Percentiles rank a stretch among this genome's conserved stretches.
These are phyloP conservation scores for Myripristis jacobus DNA, from an alignment of 2,797 vertebrate species.

Conservation along the genomic window DNA sequence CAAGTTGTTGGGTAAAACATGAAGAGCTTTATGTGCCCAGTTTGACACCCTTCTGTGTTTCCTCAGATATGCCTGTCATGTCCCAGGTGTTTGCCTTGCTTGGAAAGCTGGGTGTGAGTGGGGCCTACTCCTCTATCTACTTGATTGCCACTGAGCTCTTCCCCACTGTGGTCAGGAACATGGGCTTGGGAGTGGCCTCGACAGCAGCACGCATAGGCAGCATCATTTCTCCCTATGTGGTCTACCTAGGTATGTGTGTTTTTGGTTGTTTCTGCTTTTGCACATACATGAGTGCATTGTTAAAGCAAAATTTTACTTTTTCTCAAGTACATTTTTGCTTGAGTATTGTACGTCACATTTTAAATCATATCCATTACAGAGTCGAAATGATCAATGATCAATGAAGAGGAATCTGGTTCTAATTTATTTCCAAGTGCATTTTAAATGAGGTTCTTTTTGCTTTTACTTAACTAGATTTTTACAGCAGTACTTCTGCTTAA, in stretches of 20 bases:
- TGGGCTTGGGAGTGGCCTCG: slow-evolving; percentile 85
- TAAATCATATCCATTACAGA: no score
- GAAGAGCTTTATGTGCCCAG: not conserved
- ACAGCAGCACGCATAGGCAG: slow-evolving; percentile 84
- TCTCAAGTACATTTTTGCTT: no score
- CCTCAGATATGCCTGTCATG: slow-evolving; percentile 75
- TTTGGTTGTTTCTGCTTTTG: not conserved
- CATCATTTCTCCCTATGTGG: slow-evolving; percentile 86
- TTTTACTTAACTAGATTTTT: no score
- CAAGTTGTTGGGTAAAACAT: not conserved
- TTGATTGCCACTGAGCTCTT: slow-evolving; percentile 87
- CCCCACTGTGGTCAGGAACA: slow-evolving; percentile 87
- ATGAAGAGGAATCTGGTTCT: no score
- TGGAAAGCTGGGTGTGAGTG: slow-evolving; percentile 86
- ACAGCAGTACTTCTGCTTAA: no score
- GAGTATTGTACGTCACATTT: no score
- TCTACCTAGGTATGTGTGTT: slow-evolving; percentile 84
- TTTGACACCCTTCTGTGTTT: slow-evolving; percentile 14
- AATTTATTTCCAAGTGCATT: no score
- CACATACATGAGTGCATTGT: not conserved
- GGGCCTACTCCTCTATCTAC: slow-evolving; percentile 82
- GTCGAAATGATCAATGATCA: no score
- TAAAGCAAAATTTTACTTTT: not conserved
- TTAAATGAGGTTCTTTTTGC: no score
- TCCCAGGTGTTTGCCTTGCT: slow-evolving; percentile 82